These are phyloP conservation scores for Onychomys arenicola DNA, from an alignment of 2,797 vertebrate species.

Conservation along the genomic window DNA sequence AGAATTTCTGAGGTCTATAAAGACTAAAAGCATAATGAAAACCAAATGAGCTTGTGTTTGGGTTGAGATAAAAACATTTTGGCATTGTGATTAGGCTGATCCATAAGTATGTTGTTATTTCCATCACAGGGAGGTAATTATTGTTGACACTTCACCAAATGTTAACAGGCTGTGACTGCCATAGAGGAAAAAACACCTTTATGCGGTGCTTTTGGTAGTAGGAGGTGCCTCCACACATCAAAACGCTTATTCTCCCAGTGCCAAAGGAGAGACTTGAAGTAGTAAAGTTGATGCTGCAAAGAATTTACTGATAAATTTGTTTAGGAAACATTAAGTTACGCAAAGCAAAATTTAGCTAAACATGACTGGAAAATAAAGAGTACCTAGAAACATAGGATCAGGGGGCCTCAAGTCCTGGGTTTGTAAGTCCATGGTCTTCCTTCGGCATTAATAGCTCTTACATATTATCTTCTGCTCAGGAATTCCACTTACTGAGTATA, in stretches of 20 bases:
- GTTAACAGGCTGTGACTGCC: background rate
- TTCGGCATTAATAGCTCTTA: background rate
- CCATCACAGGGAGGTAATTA: background rate
- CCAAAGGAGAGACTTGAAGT: background rate
- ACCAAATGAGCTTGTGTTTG: background rate
- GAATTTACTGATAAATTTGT: background rate
- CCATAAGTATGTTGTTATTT: background rate
- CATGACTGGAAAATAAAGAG: background rate
- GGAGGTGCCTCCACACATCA: fast-evolving
- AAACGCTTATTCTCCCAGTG: background rate
- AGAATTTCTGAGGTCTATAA: constrained; percentile 42
- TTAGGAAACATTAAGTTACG: background rate
- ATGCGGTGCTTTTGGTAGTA: background rate
- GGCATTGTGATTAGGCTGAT: background rate
- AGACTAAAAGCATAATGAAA: constrained; percentile 26
- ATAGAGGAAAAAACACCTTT: background rate
- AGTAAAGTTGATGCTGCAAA: background rate
- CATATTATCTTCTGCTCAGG: background rate
- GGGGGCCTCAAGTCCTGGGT: background rate
- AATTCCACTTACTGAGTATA: background rate
- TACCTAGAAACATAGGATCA: background rate
- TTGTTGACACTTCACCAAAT: constrained; percentile 34
- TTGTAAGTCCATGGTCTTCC: background rate
- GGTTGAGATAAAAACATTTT: constrained; percentile 39
- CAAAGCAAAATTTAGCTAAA: background rate